phyloP scores from a whole-genome alignment of 2,113 vertebrate genomes.

The Varanus komodoensis region DNA sequence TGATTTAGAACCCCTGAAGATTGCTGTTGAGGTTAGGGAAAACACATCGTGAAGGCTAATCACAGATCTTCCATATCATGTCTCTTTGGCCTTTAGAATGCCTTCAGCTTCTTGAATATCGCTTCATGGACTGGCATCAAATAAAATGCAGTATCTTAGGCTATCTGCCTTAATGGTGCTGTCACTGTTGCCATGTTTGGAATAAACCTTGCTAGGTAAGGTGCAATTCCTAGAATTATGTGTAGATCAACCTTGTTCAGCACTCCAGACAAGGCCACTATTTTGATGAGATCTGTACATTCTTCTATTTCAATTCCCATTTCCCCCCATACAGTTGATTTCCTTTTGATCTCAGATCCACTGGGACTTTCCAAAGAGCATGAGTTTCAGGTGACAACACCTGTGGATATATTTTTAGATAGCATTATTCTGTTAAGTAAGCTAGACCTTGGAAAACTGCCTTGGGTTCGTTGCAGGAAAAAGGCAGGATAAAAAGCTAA shows the following conservation, averaged over 20 bases:
- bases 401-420: background rate
- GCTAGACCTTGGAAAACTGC: too few species aligned
- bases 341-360: background rate
- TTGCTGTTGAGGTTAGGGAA: background rate
- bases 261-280: background rate
- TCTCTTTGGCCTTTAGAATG: background rate
- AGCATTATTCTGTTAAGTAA: background rate
- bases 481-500: too few species aligned
- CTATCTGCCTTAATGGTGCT: background rate
- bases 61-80: background rate
- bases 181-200: background rate
- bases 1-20: background rate
- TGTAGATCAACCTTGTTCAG: background rate
- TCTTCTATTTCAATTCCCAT: background rate
- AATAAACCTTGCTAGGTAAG: background rate
- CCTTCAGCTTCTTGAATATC: background rate
- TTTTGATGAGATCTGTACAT: background rate
- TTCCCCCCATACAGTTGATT: background rate
- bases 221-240: background rate
- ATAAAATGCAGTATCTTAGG: background rate
- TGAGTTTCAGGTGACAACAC: background rate
- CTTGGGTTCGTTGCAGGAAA: too few species aligned
- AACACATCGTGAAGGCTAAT: background rate
- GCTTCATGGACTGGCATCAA: background rate
- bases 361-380: background rate